Percentiles rank a stretch among this genome's conserved stretches.
Evolutionary conservation across 2,797 vertebrate species (phyloP).

Genomic region (Lates japonicus): DNA sequence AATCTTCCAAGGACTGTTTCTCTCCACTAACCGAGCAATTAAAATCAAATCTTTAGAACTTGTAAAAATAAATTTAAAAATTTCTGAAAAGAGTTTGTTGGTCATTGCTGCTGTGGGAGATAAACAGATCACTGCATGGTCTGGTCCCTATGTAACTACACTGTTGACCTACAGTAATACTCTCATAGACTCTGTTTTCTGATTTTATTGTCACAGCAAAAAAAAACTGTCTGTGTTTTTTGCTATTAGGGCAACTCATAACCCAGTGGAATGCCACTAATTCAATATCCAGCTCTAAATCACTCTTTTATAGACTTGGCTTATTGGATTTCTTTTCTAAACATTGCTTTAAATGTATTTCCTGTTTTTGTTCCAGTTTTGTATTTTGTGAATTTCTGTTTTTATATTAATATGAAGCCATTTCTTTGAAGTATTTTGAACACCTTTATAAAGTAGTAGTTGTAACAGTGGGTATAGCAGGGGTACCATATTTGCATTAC

Average conservation of each 20-base stretch:
- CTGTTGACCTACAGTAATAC: slow-evolving; percentile 1
- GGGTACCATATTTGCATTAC: neutral
- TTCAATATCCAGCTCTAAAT: slow-evolving; percentile 27
- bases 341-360: slow-evolving; percentile 3
- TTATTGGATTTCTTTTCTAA: neutral
- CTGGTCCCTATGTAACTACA: neutral
- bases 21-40: neutral
- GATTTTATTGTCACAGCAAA: slow-evolving; percentile 3
- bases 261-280: slow-evolving; percentile 2
- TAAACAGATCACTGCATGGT: neutral
- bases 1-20: neutral
- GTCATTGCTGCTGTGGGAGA: neutral
- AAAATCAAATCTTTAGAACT: neutral
- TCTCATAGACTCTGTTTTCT: neutral
- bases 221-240: neutral
- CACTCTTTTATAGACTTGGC: neutral
- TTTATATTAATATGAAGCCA: too few species aligned
- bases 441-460: too few species aligned
- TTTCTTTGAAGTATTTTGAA: too few species aligned
- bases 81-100: neutral
- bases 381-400: neutral
- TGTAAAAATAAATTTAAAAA: neutral
- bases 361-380: neutral
- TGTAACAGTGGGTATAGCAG: too few species aligned
- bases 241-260: neutral